A percentile compares a stretch with the other conserved stretches of the same genome.
phyloP scores from a whole-genome alignment of 2,797 vertebrate species.

The Diplodus puntazzo region DNA sequence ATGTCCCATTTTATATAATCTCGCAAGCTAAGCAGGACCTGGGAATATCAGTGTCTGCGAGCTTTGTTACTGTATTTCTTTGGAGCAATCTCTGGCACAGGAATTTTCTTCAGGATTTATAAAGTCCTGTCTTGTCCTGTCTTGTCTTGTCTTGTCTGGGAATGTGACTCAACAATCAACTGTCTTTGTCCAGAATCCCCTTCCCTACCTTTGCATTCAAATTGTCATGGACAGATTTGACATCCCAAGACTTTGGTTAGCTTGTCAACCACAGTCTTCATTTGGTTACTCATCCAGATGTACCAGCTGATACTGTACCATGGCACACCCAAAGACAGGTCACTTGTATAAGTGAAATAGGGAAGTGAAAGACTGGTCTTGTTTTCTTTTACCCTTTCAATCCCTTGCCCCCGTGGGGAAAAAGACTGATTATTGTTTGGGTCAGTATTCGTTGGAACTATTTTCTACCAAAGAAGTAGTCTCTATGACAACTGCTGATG shows the following conservation, averaged over 20 bases:
- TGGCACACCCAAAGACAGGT: background rate
- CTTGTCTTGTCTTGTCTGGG: no score
- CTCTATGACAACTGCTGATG: slow-evolving; percentile 20
- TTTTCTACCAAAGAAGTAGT: slow-evolving; percentile 22
- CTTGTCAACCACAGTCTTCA: slow-evolving; percentile 15
- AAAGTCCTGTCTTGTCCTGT: no score
- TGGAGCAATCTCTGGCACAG: no score
- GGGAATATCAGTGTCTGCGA: slow-evolving; percentile 35
- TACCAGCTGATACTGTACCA: slow-evolving; percentile 1
- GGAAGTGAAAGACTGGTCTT: background rate
- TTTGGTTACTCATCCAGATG: slow-evolving; percentile 15
- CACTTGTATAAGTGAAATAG: background rate
- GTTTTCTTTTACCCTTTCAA: background rate
- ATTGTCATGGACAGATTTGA: slow-evolving; percentile 33
- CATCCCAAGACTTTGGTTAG: slow-evolving; percentile 13
- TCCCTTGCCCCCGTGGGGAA: background rate
- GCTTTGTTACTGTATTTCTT: slow-evolving; percentile 1
- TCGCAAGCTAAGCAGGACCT: background rate
- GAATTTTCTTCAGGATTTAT: no score
- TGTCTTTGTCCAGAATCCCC: background rate
- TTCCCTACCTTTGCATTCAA: slow-evolving; percentile 6
- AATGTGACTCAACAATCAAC: no score
- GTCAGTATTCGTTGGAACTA: background rate
- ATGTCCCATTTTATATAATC: no score
- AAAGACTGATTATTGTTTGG: background rate